Conservation (phyloP, 2,888 invertebrate genomes). For the Tetragnatha montana region DNA sequence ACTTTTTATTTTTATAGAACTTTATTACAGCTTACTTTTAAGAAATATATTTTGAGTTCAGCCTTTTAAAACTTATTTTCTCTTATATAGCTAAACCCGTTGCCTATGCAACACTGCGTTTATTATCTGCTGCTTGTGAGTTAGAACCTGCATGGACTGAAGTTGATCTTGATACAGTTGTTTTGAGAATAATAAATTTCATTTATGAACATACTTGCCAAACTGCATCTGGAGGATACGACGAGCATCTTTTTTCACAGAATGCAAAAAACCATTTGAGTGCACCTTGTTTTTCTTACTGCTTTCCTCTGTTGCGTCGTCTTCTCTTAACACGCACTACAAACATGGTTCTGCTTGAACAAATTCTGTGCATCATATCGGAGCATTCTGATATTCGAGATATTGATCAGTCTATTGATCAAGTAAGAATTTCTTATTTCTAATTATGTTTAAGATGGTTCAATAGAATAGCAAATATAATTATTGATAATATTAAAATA, state of each 20-base stretch:
- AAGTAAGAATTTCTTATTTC: conserved; percentile 9
- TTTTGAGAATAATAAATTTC: conserved; percentile 81
- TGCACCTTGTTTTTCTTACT: conserved; percentile 88
- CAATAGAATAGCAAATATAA: too few species aligned
- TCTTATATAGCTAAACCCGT: conserved; percentile 75
- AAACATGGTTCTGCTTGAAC: conserved; percentile 71
- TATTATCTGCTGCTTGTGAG: conserved; percentile 88
- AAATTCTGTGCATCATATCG: conserved; percentile 75
- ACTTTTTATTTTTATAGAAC: not conserved
- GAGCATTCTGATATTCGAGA: conserved; percentile 83
- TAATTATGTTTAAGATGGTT: too few species aligned
- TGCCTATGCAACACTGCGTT: conserved; percentile 84
- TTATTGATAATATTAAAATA: too few species aligned
- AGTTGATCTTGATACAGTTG: conserved; percentile 81
- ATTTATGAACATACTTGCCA: conserved; percentile 79
- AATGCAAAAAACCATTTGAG: conserved; percentile 77
- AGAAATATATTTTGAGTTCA: not conserved
- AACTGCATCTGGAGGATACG: conserved; percentile 62
- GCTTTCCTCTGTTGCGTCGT: conserved; percentile 84
- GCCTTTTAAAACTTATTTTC: not conserved
- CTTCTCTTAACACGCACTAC: conserved; percentile 72
- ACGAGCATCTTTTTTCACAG: conserved; percentile 65
- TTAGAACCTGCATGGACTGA: conserved; percentile 86
- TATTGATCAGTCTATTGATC: conserved; percentile 31
- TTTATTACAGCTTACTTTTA: not conserved